Evolutionary conservation across 2,797 vertebrate species (phyloP), one percentile per base, ranked within the genome.

Genomic region (Sphaeramia orbicularis): DNA sequence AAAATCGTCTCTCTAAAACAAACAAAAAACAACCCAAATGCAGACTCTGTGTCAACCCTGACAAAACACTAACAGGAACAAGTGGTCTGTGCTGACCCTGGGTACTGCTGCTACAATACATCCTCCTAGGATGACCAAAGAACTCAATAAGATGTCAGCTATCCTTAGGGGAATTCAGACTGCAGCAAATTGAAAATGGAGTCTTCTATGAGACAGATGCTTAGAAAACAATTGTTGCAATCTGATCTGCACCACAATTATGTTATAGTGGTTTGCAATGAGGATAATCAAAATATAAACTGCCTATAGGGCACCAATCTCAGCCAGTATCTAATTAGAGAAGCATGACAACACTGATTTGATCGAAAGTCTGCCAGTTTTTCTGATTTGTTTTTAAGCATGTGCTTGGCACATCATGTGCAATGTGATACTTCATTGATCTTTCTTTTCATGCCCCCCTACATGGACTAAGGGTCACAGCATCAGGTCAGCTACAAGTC

Each of bases 201-300:
- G 56, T 47, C 30, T 85, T 74, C 49, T 70, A 65, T 45, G 27
- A 76, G 44, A 63, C 70, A 80, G 71, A 62, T 78, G 74, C 59
- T 85, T 71, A 44, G 62, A 75, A 73, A 86, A 83, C 55, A 72
- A 61, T 62, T 83, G 76, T 80, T 53, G 68, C 52, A 84, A 79
- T 55, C 27, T 52, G 66, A 86, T 80, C 65, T 65, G 42, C 71
- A 73, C 60, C 60, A 78, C 67, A 79, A 77, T 71, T 74, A 79
- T 73, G 66, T 43, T 36, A 70, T 72, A 73, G 84, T 64, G 74
- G 61, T 24, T 55, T 71, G 68, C 63, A 71, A 85, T 50, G 64
- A 53, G 55, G 38, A 67, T 47, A 63, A 66, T 38, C 47, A 77
- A 50, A 76, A 45, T 49, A 10, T 50, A 79, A 50, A 76, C 19